Base-by-base conservation (phyloP, 2,797 vertebrate species). In the Lophotriccus pileatus region DNA sequence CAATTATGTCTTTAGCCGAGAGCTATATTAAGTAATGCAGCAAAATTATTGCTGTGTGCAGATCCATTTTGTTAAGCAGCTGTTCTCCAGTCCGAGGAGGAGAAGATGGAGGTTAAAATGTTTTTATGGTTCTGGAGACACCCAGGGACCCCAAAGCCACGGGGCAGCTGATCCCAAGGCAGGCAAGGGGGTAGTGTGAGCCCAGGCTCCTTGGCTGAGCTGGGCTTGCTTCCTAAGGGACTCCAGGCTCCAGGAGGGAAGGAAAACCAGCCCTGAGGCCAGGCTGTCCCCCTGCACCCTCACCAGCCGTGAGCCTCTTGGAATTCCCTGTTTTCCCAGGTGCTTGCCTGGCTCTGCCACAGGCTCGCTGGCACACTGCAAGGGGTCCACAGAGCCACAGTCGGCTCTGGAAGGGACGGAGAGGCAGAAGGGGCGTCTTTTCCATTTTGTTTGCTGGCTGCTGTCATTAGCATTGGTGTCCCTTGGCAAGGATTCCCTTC, bases 11-110 rank as follows among this genome's bases (percentile, higher is more conserved):
- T 97, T 97, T 98, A 97, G 97, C 98, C 95, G 79, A 96, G 97
- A 98, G 97, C 97, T 97, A 96, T 97, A 97, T 97, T 97, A 98
- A 98, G 97, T 96, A 97, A 97, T 97, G 97, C 97, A 97, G 97
- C 96, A 96, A 70, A 97, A 97, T 96, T 95, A 97, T 96, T 95
- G 97, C 97, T 85, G 90, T 95, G 97, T 83, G 95, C 96, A 97
- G 96, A 97, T 97, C 97, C 97, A 96, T 97, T 97, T 98, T 97
- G 97, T 97, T 63, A 62, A 97, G 94, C 97, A 98, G 97, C 97
- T 97, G 97, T 95, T 97, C 12, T 4, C 73, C n/a, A 77, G 96
- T 96, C 97, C 59, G 30, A 37, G 96, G 94, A 97, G 95, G 89
- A 95, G 96, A 97, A 97, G 96, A 98, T 90, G 96, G 95, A 97